These are phyloP conservation scores for Blastobasis adustella DNA, from an alignment of 2,888 invertebrate genomes.

Conservation along the genomic window DNA sequence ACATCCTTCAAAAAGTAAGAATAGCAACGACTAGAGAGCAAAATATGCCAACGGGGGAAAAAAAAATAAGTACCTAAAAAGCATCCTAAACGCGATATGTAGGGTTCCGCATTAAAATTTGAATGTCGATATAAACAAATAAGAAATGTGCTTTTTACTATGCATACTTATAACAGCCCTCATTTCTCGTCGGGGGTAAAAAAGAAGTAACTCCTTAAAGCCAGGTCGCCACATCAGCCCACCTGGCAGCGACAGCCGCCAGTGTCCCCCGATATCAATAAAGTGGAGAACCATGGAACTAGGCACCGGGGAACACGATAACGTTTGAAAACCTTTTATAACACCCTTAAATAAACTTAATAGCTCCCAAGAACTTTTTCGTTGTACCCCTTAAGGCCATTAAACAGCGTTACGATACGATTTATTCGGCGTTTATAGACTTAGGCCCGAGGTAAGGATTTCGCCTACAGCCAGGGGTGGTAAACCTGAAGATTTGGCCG, in stretches of 20 bases:
- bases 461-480: conserved; percentile 15
- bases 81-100: no score
- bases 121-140: no score
- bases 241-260: background rate
- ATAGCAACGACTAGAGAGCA: no score
- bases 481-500: no score
- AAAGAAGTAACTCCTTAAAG: background rate
- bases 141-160: no score
- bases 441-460: conserved; percentile 47
- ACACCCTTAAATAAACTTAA: conserved; percentile 71
- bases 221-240: conserved; percentile 1
- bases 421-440: conserved; percentile 66
- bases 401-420: conserved; percentile 61
- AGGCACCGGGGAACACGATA: conserved; percentile 59
- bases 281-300: conserved; percentile 48
- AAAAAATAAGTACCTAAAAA: no score
- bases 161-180: no score
- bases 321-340: conserved; percentile 67
- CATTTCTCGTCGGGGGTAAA: no score
- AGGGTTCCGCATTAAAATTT: no score
- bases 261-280: conserved; percentile 43
- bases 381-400: conserved; percentile 62
- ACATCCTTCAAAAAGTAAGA: no score
- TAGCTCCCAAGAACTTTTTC: conserved; percentile 66
- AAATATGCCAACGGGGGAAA: no score